phyloP scores from a whole-genome alignment of 2,797 vertebrate species.

The Basileuterus tristriatus region DNA sequence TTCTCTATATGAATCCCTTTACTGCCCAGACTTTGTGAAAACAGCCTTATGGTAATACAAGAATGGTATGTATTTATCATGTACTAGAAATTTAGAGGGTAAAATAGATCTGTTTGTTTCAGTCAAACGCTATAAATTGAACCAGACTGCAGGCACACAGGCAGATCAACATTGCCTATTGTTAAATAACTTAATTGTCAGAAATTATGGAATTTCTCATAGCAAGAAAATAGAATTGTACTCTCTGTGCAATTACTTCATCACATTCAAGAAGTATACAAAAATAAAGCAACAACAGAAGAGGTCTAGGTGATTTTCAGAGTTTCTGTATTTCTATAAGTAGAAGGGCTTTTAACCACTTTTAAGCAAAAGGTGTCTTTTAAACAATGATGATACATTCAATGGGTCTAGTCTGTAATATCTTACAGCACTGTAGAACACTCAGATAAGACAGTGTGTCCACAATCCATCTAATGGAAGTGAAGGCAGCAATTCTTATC shows the following conservation, averaged over 20 bases:
- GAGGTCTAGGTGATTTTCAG: not conserved
- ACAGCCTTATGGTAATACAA: not conserved
- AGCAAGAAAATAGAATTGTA: not conserved
- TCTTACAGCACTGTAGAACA: not conserved
- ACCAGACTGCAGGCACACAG: not conserved
- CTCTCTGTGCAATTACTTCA: not conserved
- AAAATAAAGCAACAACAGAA: not conserved
- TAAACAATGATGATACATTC: not conserved
- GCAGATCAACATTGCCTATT: not conserved
- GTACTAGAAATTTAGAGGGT: not conserved
- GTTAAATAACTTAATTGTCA: not conserved
- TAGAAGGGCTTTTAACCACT: not conserved
- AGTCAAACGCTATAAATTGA: not conserved
- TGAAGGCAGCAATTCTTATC: not conserved
- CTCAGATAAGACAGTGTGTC: not conserved
- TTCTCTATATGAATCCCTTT: not conserved
- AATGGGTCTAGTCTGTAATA: not conserved
- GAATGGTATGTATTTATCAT: not conserved
- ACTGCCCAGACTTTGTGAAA: not conserved
- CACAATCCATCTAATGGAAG: not conserved
- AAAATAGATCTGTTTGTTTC: not conserved
- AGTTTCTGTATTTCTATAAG: not conserved
- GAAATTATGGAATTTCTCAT: not conserved
- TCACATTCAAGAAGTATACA: not conserved
- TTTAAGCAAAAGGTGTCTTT: not conserved